Conservation (phyloP, 2,797 vertebrate species). For the Babyrousa celebensis region DNA sequence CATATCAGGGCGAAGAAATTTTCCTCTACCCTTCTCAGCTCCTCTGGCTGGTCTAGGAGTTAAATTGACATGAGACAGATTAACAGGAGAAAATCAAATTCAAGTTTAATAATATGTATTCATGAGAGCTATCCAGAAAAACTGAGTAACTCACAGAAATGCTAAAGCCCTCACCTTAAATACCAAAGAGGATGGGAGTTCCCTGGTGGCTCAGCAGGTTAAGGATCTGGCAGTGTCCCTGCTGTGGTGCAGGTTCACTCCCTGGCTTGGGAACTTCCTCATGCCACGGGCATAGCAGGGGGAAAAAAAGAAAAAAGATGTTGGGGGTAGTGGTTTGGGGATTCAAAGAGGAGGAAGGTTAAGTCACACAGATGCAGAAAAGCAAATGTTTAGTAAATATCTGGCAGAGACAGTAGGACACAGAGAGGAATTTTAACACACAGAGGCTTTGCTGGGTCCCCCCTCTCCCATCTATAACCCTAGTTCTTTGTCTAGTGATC, state of each 20-base stretch:
- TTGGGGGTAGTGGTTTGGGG: not conserved
- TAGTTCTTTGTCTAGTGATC: not conserved
- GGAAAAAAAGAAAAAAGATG: not conserved
- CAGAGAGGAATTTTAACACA: not conserved
- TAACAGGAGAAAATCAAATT: not conserved
- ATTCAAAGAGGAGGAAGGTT: not conserved
- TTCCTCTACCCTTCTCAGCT: not conserved
- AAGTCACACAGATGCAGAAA: not conserved
- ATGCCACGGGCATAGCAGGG: no score
- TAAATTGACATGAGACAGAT: not conserved
- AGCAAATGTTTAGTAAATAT: not conserved
- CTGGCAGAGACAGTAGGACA: not conserved
- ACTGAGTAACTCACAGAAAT: not conserved
- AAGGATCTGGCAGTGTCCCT: no score
- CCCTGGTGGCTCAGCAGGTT: no score
- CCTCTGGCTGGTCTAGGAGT: not conserved
- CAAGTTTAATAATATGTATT: not conserved
- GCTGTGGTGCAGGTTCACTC: no score
- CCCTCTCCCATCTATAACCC: not conserved
- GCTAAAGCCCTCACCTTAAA: not conserved
- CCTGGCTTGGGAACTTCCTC: no score
- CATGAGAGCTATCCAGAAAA: not conserved
- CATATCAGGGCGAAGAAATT: not conserved
- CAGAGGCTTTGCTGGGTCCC: not conserved
- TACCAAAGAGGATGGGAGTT: not conserved